Percentiles rank a stretch among this genome's conserved stretches.
phyloP scores from a whole-genome alignment of 2,888 invertebrate genomes.

The Hesperia comma region DNA sequence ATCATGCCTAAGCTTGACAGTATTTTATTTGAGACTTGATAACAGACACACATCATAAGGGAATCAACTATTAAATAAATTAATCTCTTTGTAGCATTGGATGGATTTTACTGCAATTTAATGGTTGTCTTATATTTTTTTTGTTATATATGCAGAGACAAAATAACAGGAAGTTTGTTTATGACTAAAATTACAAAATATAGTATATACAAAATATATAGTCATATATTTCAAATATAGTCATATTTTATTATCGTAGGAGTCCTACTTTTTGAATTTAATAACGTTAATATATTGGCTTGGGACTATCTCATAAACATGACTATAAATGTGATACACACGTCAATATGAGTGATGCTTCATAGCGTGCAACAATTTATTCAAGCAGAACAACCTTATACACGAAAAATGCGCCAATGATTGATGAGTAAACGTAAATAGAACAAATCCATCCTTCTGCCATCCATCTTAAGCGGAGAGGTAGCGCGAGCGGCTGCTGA shows the following conservation, averaged over 20 bases:
- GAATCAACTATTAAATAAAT: not conserved
- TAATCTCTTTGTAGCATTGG: no score
- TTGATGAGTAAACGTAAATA: slow-evolving; percentile 81
- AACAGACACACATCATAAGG: not conserved
- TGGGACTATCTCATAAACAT: slow-evolving; percentile 42
- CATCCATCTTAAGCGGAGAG: slow-evolving; percentile 75
- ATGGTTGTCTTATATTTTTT: no score
- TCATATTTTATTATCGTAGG: no score
- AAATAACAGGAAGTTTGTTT: no score
- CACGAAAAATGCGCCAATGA: slow-evolving; percentile 82
- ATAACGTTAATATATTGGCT: not conserved
- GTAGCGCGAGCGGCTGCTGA: slow-evolving; percentile 64
- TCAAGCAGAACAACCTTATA: slow-evolving; percentile 81
- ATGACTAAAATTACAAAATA: no score
- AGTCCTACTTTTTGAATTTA: not conserved
- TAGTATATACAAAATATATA: no score
- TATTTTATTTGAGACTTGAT: not conserved
- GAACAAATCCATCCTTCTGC: slow-evolving; percentile 80
- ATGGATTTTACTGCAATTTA: no score
- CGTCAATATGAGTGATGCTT: slow-evolving; percentile 68
- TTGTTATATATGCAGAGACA: no score
- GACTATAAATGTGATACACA: slow-evolving; percentile 71
- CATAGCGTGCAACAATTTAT: slow-evolving; percentile 76
- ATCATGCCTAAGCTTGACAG: not conserved
- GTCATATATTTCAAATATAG: no score